Evolutionary conservation across 2,113 vertebrate genomes (phyloP), one percentile per base, ranked within the genome.

Genomic region (Clarias magur): DNA sequence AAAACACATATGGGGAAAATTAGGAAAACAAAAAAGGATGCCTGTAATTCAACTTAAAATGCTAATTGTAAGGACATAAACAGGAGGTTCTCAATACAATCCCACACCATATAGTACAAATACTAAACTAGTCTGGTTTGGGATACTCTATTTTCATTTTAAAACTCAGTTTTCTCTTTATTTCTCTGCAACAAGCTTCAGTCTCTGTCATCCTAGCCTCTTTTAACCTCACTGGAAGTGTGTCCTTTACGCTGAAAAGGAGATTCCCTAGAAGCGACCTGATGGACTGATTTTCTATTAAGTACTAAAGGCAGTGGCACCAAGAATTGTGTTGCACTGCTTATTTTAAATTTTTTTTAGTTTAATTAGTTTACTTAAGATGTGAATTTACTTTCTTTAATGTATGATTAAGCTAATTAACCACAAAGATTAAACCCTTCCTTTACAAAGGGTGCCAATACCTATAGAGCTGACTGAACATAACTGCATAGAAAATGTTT

Each of bases 31-130:
- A n/a, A 59, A 62, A 60, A 53, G 17, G 16, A 68, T 42, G 65
- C 25, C 63, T 56, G 65, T 83, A 56, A 70, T 70, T 67, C n/a
- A 83, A 38, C 27, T 83, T 83, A 70, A 83, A 68, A 65, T 67
- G 38, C 30, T 30, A 80, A 4, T 23, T 62, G 25, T 25, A 62
- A 81, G 34, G 7, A 21, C 27, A 30, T 3, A 62, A 27, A 59
- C 27, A 30, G 17, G 17, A 34, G 78, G 56, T n/a, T n/a, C 27
- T 34, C 17, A 81, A 57, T 38, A 80, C 60, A 60, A 34, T 60
- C 17, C 30, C 34, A 9, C n/a, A 57, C n/a, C 8, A 13, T 21
- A 59, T 15, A 23, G 79, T 23, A 80, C 15, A 80, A 80, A 13
- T 60, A 60, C 6, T 54, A 56, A 79, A 21, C 23, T 56, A 21